Conservation (phyloP, 1,140 invertebrate genomes). For the Scaptomyza graminum region DNA sequence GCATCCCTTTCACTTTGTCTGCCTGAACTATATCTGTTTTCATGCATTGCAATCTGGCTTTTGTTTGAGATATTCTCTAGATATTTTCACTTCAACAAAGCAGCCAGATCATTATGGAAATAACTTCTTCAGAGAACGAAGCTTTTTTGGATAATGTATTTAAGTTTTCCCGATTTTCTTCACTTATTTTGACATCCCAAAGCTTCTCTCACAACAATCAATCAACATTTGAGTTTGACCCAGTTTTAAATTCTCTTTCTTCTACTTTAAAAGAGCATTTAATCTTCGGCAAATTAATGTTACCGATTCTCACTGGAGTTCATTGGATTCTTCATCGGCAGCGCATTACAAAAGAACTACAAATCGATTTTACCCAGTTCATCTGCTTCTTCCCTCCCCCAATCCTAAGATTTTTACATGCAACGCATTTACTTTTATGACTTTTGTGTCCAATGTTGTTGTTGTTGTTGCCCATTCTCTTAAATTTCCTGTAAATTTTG, state of each 20-base stretch:
- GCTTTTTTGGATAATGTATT: too few species aligned
- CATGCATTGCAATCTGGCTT: too few species aligned
- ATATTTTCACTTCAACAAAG: too few species aligned
- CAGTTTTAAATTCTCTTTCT: not conserved
- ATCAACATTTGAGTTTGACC: not conserved
- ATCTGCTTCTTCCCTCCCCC: slow-evolving; percentile 2
- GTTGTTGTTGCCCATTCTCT: slow-evolving; percentile 32
- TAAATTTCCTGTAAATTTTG: not conserved
- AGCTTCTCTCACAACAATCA: not conserved
- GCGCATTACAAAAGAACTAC: slow-evolving; percentile 64
- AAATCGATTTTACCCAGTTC: slow-evolving; percentile 78
- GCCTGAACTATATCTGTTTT: not conserved
- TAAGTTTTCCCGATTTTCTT: too few species aligned
- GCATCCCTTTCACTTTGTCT: slow-evolving; percentile 32
- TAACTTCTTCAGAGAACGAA: too few species aligned
- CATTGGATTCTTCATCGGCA: slow-evolving; percentile 40
- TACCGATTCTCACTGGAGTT: slow-evolving; percentile 9
- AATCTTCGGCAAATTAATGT: not conserved
- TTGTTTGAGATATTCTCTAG: not conserved
- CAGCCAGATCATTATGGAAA: too few species aligned
- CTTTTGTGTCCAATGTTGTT: slow-evolving; percentile 24
- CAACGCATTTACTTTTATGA: slow-evolving; percentile 74
- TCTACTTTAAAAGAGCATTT: not conserved
- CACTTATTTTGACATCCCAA: not conserved
- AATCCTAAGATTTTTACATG: slow-evolving; percentile 40